A percentile compares a stretch with the other conserved stretches of the same genome.
phyloP scores from a whole-genome alignment of 2,888 invertebrate genomes.

The Tenthredo distinguenda region DNA sequence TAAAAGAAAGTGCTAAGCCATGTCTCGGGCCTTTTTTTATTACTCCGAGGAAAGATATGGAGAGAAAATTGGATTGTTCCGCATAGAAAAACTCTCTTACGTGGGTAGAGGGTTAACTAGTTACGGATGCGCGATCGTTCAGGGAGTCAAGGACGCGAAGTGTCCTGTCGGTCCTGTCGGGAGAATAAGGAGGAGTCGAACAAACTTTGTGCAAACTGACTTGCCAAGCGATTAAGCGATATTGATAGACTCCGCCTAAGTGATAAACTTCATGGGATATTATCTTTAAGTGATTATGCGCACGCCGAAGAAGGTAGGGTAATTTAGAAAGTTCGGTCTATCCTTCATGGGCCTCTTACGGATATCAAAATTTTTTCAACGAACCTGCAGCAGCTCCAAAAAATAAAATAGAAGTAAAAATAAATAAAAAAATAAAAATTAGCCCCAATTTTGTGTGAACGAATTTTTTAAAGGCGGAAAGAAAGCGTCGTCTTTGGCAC shows the following conservation, averaged over 20 bases:
- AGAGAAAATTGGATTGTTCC: slow-evolving; percentile 16
- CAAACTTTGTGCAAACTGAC: slow-evolving; percentile 41
- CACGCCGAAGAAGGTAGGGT: slow-evolving; percentile 12
- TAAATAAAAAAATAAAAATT: background rate
- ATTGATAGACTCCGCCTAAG: slow-evolving; percentile 48
- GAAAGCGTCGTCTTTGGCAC: background rate
- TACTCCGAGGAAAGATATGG: slow-evolving; percentile 3
- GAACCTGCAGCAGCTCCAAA: background rate
- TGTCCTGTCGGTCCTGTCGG: slow-evolving; percentile 11
- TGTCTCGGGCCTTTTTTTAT: slow-evolving; percentile 11
- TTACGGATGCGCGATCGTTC: background rate
- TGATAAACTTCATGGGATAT: slow-evolving; percentile 45
- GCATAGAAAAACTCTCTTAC: background rate
- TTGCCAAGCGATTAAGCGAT: slow-evolving; percentile 45
- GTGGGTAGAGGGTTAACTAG: background rate
- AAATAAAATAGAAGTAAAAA: background rate
- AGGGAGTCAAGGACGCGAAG: slow-evolving; percentile 21
- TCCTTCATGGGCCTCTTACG: background rate
- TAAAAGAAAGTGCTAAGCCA: slow-evolving; percentile 30
- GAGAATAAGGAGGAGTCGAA: background rate
- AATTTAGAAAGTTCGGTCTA: background rate
- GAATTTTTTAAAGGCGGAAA: background rate
- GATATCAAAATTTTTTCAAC: background rate
- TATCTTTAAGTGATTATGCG: slow-evolving; percentile 45
- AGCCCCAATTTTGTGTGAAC: background rate